phyloP scores from a whole-genome alignment of 2,113 vertebrate genomes.

The Eurystomus gularis region DNA sequence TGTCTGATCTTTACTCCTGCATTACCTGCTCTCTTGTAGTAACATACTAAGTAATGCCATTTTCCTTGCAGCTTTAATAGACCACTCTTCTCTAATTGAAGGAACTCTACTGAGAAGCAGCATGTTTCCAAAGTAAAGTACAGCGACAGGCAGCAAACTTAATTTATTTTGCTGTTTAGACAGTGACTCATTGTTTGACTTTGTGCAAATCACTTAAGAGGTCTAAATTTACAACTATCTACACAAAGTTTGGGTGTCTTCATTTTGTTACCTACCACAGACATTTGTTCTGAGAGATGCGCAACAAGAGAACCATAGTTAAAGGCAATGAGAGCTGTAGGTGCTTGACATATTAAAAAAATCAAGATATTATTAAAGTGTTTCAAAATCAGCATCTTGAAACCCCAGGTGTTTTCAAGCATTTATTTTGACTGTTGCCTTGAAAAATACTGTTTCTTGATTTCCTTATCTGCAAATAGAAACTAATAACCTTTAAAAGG shows the following conservation, averaged over 20 bases:
- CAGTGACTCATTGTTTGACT: not conserved
- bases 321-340: not conserved
- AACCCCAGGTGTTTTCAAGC: not conserved
- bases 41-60: not conserved
- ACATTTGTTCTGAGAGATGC: not conserved
- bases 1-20: not conserved
- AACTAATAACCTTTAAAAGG: not conserved
- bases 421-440: not conserved
- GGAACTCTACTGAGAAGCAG: not conserved
- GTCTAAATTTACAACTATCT: not conserved
- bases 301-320: not conserved
- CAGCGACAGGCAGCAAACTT: not conserved
- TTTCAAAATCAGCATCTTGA: not conserved
- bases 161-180: constrained; percentile 1
- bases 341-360: not conserved
- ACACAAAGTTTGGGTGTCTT: not conserved
- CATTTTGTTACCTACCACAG: not conserved
- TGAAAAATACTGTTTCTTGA: not conserved
- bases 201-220: not conserved
- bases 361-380: not conserved
- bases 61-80: not conserved
- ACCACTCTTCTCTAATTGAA: not conserved
- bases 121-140: not conserved
- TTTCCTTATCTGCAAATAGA: not conserved
- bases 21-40: not conserved